Conservation (phyloP, 2,888 invertebrate genomes). For the Gymnosoma rotundatum region DNA sequence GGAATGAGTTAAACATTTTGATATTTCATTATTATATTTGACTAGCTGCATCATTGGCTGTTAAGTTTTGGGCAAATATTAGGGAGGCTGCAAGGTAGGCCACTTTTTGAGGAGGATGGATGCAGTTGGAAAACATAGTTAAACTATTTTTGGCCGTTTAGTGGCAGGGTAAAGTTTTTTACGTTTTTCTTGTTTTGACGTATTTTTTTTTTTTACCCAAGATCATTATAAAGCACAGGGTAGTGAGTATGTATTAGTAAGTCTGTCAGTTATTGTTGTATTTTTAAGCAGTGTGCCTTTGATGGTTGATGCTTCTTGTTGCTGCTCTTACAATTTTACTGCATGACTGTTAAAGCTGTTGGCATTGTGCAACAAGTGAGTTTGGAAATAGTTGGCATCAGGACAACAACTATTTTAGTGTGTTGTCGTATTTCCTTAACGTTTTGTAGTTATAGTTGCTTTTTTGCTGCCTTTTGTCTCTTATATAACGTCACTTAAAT, state of each 20-base stretch:
- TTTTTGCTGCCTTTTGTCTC: conserved; percentile 21
- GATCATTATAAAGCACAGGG: conserved; percentile 28
- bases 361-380: conserved; percentile 83
- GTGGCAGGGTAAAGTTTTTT: conserved; percentile 21
- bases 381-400: conserved; percentile 82
- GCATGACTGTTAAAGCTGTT: conserved; percentile 67
- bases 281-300: conserved; percentile 31
- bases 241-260: conserved; percentile 1
- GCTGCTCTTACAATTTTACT: conserved; percentile 49
- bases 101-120: not conserved
- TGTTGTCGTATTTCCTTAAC: conserved; percentile 62
- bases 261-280: conserved; percentile 7
- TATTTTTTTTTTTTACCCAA: conserved; percentile 70
- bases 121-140: conserved; percentile 10
- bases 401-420: conserved; percentile 77
- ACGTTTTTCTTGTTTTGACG: conserved; percentile 77
- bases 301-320: conserved; percentile 33
- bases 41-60: conserved; percentile 71
- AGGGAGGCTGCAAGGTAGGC: conserved; percentile 20
- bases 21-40: conserved; percentile 68
- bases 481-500: conserved; percentile 42
- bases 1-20: conserved; percentile 33
- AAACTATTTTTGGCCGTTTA: conserved; percentile 60
- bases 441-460: conserved; percentile 12
- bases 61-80: conserved; percentile 50